phyloP scores from a whole-genome alignment of 2,888 invertebrate genomes.

The Eristalinus aeneus region DNA sequence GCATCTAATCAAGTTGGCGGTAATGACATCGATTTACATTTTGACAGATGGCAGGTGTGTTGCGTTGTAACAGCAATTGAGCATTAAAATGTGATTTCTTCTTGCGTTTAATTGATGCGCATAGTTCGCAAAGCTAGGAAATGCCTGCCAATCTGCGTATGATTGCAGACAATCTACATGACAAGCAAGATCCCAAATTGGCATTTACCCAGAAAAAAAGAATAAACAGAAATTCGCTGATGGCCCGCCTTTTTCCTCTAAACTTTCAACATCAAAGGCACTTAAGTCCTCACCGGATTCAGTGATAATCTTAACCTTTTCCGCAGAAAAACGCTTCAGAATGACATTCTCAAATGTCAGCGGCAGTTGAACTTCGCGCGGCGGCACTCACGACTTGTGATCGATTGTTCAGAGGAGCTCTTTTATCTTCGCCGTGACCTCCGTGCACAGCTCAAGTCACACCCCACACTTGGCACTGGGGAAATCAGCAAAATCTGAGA shows the following conservation, averaged over 20 bases:
- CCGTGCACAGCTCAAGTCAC: not conserved
- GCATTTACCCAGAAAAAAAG: too few species aligned
- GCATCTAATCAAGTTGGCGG: not conserved
- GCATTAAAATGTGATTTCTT: not conserved
- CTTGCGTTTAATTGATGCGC: not conserved
- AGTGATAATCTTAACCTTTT: conserved; percentile 6
- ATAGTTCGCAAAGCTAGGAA: too few species aligned
- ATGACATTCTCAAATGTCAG: conserved; percentile 57
- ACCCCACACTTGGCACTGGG: not conserved
- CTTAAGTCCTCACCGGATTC: not conserved
- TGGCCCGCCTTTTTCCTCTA: too few species aligned
- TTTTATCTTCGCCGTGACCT: conserved; percentile 50
- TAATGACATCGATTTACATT: conserved; percentile 24
- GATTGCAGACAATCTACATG: too few species aligned
- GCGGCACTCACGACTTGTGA: conserved; percentile 2
- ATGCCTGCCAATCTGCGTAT: too few species aligned
- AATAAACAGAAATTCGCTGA: too few species aligned
- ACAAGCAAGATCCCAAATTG: too few species aligned
- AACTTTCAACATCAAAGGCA: not conserved
- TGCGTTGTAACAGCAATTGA: not conserved
- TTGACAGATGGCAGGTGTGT: not conserved
- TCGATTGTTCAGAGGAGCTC: conserved; percentile 33
- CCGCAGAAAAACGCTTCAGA: not conserved
- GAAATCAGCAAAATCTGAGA: too few species aligned
- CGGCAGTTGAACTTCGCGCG: conserved; percentile 24